A percentile compares a stretch with the other conserved stretches of the same genome.
phyloP scores from a whole-genome alignment of 2,113 vertebrate genomes.

The Rhinichthys klamathensis region DNA sequence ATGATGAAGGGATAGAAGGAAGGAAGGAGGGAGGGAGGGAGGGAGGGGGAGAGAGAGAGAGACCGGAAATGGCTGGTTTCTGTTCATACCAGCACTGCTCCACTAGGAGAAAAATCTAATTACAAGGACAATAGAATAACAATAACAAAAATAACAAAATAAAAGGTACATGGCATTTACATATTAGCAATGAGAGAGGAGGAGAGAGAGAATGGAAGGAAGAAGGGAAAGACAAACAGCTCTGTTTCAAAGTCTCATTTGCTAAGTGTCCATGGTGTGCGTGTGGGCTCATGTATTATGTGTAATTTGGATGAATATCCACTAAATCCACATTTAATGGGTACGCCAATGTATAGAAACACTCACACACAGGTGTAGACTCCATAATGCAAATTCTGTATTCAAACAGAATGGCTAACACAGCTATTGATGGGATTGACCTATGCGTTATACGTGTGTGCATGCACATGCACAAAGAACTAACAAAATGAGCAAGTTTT shows the following conservation, averaged over 20 bases:
- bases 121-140: conserved; percentile 73
- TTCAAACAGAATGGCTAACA: conserved; percentile 13
- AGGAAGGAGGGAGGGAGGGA: neutral
- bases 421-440: conserved; percentile 8
- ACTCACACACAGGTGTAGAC: conserved; percentile 26
- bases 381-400: conserved; percentile 23
- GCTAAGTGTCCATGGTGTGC: conserved; percentile 8
- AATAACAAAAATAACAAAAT: conserved; percentile 79
- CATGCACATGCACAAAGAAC: neutral
- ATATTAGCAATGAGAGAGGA: conserved; percentile 69
- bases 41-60: neutral
- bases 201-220: conserved; percentile 36
- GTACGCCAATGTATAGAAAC: conserved; percentile 40
- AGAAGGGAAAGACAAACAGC: conserved; percentile 48
- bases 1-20: conserved; percentile 60
- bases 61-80: conserved; percentile 69
- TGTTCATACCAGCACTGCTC: conserved; percentile 67
- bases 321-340: conserved; percentile 38
- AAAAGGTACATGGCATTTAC: conserved; percentile 83
- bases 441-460: neutral
- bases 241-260: conserved; percentile 48
- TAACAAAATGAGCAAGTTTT: neutral
- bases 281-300: neutral
- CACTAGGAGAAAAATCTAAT: conserved; percentile 70
- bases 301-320: conserved; percentile 44